phyloP scores from a whole-genome alignment of 2,113 vertebrate genomes.

The Cygnus buccinator region DNA sequence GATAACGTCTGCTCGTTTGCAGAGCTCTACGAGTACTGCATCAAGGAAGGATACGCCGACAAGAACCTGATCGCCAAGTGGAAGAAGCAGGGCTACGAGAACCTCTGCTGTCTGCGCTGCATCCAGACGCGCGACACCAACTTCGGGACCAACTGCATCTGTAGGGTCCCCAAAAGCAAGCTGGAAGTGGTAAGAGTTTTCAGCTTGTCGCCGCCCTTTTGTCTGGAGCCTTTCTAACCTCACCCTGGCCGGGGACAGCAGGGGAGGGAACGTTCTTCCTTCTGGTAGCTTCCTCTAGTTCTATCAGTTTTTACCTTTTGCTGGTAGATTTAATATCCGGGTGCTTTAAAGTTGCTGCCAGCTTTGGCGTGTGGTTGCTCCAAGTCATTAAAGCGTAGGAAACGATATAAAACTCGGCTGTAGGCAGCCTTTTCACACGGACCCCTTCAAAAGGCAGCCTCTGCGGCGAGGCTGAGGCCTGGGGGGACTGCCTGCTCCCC shows the following conservation, averaged over 20 bases:
- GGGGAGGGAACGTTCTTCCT: background rate
- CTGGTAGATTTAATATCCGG: background rate
- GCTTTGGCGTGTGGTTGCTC: background rate
- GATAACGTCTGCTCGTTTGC: background rate
- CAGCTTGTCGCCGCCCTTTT: background rate
- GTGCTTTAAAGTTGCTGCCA: background rate
- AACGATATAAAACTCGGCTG: background rate
- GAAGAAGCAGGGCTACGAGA: slow-evolving; percentile 99
- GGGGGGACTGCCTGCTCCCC: background rate
- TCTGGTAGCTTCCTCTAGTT: background rate
- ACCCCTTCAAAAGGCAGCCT: background rate
- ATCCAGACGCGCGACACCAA: slow-evolving; percentile 98
- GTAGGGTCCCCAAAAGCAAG: slow-evolving; percentile 97
- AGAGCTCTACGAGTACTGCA: slow-evolving; percentile 98
- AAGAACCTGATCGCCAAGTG: slow-evolving; percentile 98
- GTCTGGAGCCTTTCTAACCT: background rate
- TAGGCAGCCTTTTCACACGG: background rate
- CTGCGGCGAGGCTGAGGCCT: accelerated
- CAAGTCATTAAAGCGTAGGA: background rate
- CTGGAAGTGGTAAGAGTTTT: slow-evolving; percentile 92
- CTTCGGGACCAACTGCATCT: slow-evolving; percentile 98
- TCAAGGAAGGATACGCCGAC: slow-evolving; percentile 96
- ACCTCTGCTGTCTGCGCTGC: slow-evolving; percentile 95
- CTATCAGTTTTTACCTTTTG: background rate
- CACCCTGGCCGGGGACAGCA: background rate